Base-by-base conservation (phyloP, 2,888 invertebrate species). In the Cryptocephalus primarius region DNA sequence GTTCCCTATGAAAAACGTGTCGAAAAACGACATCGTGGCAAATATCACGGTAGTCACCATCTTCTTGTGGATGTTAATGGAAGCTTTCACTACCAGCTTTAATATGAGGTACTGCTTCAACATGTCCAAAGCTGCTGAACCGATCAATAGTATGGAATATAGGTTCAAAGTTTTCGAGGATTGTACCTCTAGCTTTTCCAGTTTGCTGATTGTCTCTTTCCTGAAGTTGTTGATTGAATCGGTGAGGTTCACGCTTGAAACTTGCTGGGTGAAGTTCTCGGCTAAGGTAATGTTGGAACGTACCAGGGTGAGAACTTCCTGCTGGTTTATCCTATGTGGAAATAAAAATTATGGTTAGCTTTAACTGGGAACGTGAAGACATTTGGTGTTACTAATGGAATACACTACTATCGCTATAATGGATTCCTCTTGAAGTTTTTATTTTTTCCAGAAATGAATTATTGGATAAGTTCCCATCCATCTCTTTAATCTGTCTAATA, bases 1-100 rank as follows among this genome's bases (percentile, higher is more conserved):
- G 50, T 64, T 64, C 10, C 63, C 65, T 39, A 65, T 61, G 45
- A 64, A 61, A 47, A 57, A 54, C 10, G 48, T 57, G 43, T 65
- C 64, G 46, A 61, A 65, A 40, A 65, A 65, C 4, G 50, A 32
- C 64, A 64, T 65, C 9, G 52, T 42, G 9, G 62, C 59, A 40
- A 58, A 50, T 8, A 60, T 43, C n/a, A 64, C 48, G 40, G 50
- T 54, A 8, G 50, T 46, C 2, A 60, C 54, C 63, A 64, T 65
- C 10, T 44, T 50, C 36, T 58, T 59, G 44, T 65, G 65, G 9
- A 65, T 40, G 32, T 54, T 58, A 1, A 60, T 42, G 0, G 65
- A 62, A 1, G 60, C 62, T 41, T 49, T 55, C 33, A 53, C 56
- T 1, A 57, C 50, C 34, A 59, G 52, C 34, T 52, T 51, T 11